Percentiles rank a stretch among this genome's conserved stretches.
Conservation (phyloP, 2,888 invertebrate species). For the Endomychus coccineus region DNA sequence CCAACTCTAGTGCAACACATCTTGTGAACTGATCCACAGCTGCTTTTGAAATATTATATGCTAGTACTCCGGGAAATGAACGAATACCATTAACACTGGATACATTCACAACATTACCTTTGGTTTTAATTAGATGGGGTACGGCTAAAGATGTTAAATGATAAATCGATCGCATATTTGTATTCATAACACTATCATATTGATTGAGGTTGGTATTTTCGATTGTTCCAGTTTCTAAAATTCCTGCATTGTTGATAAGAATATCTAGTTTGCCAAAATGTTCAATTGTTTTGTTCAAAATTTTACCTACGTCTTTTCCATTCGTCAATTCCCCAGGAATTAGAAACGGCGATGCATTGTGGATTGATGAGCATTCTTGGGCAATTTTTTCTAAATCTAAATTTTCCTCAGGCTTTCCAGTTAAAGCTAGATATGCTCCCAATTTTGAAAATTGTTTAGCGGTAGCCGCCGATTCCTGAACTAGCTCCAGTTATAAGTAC, state of each 20-base stretch:
- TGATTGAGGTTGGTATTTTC: conserved; percentile 81
- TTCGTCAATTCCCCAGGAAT: conserved; percentile 64
- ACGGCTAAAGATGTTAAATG: conserved; percentile 80
- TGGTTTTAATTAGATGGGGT: conserved; percentile 73
- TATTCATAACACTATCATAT: conserved; percentile 82
- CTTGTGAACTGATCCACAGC: conserved; percentile 92
- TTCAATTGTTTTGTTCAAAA: conserved; percentile 64
- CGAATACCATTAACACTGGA: conserved; percentile 90
- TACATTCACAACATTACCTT: conserved; percentile 91
- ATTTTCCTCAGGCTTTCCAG: conserved; percentile 68
- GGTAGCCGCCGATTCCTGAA: conserved; percentile 80
- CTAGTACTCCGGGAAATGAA: conserved; percentile 82
- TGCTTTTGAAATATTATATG: conserved; percentile 90
- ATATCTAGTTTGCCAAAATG: conserved; percentile 74
- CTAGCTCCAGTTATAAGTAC: conserved; percentile 73
- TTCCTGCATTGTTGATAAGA: conserved; percentile 77
- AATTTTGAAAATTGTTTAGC: conserved; percentile 68
- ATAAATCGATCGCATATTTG: conserved; percentile 78
- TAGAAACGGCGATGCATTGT: too few relatives aligned
- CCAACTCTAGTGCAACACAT: conserved; percentile 83
- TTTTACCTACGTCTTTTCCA: conserved; percentile 63
- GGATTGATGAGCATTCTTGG: conserved; percentile 45
- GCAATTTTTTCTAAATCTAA: conserved; percentile 55
- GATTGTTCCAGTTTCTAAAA: conserved; percentile 72
- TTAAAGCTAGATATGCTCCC: conserved; percentile 67